Evolutionary conservation across 2,888 invertebrate genomes (phyloP), one percentile per base, ranked within the genome.

Genomic region (Notocelia uddmanniana): DNA sequence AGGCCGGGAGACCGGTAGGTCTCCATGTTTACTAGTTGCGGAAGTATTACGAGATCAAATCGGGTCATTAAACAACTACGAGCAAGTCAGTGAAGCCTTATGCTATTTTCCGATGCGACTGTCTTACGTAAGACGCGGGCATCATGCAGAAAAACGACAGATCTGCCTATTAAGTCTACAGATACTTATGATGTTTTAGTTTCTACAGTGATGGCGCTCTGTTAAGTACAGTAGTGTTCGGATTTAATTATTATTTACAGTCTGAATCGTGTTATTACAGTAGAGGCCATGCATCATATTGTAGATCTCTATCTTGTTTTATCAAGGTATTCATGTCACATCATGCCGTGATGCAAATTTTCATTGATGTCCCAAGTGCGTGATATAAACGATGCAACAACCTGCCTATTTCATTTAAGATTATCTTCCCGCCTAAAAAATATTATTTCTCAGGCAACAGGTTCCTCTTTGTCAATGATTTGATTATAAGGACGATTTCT

Each of bases 161-260:
- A 11, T 50, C n/a, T 21, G 19, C 18, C 50, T 50, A 19, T 19
- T 9, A 18, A 2, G 31, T 6, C 18, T 0, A 5, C 6, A n/a
- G n/a, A 15, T 9, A 41, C 41, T 23, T 41, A 64, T 67, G 64
- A 69, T 45, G 52, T 75, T 70, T 67, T 70, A 63, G 69, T 73
- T 71, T 45, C 60, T 31, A 26, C 10, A 0, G 6, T 2, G 21
- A 31, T 15, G 19, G 31, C 19, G 50, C 21, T 13, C n/a, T 26
- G 26, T 26, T 60, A 60, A 26, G 62, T 48, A 26, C 26, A 9
- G n/a, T 52, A 34, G 34, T 48, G 60, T 21, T 26, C 23, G 31
- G 62, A 48, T 34, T 63, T 63, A 63, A 63, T 52, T 34, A 63
- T 63, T 63, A 34, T 63, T 63, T 63, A 34, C 50, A 5, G n/a